These are phyloP conservation scores for Schizothorax lantsangensis DNA, from an alignment of 2,797 vertebrate species.

Conservation along the genomic window DNA sequence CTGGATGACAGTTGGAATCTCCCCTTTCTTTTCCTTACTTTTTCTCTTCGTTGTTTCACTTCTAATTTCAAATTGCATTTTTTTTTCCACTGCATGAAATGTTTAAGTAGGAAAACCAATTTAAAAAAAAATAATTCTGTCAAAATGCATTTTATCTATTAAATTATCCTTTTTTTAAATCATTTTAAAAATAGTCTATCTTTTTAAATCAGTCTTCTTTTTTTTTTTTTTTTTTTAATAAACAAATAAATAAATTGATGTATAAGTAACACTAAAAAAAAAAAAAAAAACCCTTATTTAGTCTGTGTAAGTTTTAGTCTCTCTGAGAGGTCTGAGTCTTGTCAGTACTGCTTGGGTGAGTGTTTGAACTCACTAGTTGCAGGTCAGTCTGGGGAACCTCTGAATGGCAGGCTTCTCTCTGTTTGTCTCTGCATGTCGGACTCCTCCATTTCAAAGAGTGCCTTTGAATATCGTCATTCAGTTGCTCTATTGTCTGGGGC, in stretches of 20 bases:
- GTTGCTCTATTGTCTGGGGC: slow-evolving; percentile 44
- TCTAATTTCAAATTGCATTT: not conserved
- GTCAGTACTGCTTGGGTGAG: not conserved
- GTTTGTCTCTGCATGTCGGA: slow-evolving; percentile 17
- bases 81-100: not conserved
- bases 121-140: not conserved
- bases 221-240: no score
- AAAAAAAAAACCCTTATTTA: not conserved
- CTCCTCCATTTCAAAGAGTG: slow-evolving; percentile 59
- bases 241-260: no score
- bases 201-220: no score
- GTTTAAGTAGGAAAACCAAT: not conserved
- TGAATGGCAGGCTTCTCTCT: slow-evolving; percentile 2
- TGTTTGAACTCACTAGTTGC: slow-evolving; percentile 23
- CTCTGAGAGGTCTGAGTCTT: slow-evolving; percentile 8
- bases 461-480: slow-evolving; percentile 54
- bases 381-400: slow-evolving; percentile 33
- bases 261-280: no score
- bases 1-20: slow-evolving; percentile 5
- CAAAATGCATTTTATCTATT: no score
- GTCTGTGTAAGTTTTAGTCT: not conserved
- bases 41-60: not conserved
- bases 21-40: not conserved
- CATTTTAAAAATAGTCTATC: no score
- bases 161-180: no score